phyloP scores from a whole-genome alignment of 2,888 invertebrate species.

The Pegoplata infirma region DNA sequence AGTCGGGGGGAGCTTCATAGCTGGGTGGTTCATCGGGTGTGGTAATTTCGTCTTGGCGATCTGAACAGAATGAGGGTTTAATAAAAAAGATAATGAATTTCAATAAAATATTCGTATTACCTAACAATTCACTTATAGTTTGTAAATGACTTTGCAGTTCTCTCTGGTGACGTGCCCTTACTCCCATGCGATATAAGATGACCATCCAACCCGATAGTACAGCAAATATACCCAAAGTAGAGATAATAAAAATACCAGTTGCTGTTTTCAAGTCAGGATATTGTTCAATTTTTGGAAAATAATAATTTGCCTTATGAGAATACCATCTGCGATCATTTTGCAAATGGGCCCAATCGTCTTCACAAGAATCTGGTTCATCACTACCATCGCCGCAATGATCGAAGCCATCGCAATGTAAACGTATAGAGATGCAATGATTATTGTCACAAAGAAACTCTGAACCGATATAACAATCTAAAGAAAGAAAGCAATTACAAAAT shows the following conservation, averaged over 20 bases:
- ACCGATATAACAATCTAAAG: conserved; percentile 83
- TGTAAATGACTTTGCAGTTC: conserved; percentile 84
- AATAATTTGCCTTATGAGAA: conserved; percentile 84
- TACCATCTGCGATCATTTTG: conserved; percentile 82
- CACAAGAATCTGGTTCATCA: conserved; percentile 83
- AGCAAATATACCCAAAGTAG: conserved; percentile 82
- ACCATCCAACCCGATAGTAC: conserved; percentile 83
- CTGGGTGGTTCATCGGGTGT: conserved; percentile 81
- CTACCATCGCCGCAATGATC: conserved; percentile 87
- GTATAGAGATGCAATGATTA: conserved; percentile 83
- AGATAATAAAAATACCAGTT: conserved; percentile 82
- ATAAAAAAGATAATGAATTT: background rate
- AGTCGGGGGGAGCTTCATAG: conserved; percentile 86
- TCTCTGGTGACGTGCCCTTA: conserved; percentile 81
- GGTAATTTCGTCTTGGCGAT: conserved; percentile 78
- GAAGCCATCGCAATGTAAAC: conserved; percentile 85
- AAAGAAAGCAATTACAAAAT: background rate
- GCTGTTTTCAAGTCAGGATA: conserved; percentile 84
- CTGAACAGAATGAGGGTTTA: conserved; percentile 66
- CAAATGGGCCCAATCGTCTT: conserved; percentile 80
- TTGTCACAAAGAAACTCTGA: conserved; percentile 86
- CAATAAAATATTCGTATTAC: conserved; percentile 73
- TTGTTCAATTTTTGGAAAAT: conserved; percentile 84
- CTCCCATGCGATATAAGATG: conserved; percentile 82
- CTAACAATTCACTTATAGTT: conserved; percentile 84